Evolutionary conservation across 2,888 invertebrate genomes (phyloP).

Genomic region (Callyntrura sp.): DNA sequence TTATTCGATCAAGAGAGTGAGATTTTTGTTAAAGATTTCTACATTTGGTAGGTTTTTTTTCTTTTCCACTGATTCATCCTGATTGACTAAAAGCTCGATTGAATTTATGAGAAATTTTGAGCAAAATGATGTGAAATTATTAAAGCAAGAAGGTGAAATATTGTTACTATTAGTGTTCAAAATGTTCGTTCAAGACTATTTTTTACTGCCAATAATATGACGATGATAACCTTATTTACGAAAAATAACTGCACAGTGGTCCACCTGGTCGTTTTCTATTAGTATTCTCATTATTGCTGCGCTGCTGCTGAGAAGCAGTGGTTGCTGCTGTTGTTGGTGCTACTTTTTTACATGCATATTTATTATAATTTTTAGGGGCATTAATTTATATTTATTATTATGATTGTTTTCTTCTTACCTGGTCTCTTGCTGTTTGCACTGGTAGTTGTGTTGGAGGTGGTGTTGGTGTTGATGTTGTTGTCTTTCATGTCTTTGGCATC

Average conservation of each 20-base stretch:
- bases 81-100: not conserved
- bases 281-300: not conserved
- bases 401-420: conserved; percentile 59
- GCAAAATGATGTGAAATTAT: conserved; percentile 25
- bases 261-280: conserved; percentile 12
- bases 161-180: not conserved
- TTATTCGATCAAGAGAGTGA: not conserved
- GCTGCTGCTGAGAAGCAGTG: not conserved
- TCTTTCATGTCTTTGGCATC: conserved; percentile 84
- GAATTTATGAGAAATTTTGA: conserved; percentile 36
- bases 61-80: not conserved
- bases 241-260: not conserved
- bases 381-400: not conserved
- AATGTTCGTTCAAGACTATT: not conserved
- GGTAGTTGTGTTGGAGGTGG: conserved; percentile 50
- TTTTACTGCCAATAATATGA: not conserved
- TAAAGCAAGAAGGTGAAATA: conserved; percentile 15
- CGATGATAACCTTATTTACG: not conserved
- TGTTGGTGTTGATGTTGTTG: conserved; percentile 75
- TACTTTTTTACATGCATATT: conserved; percentile 31
- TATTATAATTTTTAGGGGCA: conserved; percentile 21
- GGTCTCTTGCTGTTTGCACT: conserved; percentile 78
- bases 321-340: conserved; percentile 25
- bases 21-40: conserved; percentile 1
- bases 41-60: conserved; percentile 8